A percentile compares a stretch with the other conserved stretches of the same genome.
These are phyloP conservation scores for Atta cephalotes DNA, from an alignment of 1,140 invertebrate species.

Conservation along the genomic window DNA sequence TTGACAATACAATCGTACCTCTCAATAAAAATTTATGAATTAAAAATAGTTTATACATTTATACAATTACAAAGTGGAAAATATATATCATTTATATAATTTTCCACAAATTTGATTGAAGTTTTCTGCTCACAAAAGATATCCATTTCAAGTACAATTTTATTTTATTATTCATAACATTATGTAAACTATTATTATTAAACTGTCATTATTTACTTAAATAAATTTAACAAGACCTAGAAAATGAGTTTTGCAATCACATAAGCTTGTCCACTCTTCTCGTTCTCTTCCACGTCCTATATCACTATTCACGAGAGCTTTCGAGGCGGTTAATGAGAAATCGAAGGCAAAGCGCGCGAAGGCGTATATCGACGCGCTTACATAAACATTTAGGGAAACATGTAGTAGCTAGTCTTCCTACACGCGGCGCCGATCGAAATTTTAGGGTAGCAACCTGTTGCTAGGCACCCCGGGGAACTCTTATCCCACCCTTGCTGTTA, in stretches of 20 bases:
- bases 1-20: neutral
- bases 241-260: neutral
- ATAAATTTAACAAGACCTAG: neutral
- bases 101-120: neutral
- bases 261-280: neutral
- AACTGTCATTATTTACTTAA: neutral
- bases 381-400: constrained; percentile 27
- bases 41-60: neutral
- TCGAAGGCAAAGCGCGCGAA: neutral
- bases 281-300: neutral
- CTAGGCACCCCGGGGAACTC: constrained; percentile 83
- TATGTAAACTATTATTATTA: neutral
- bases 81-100: neutral
- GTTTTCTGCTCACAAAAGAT: neutral
- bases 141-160: neutral
- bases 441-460: constrained; percentile 85
- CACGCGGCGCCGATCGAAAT: constrained; percentile 69
- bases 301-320: neutral
- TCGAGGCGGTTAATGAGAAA: constrained; percentile 20
- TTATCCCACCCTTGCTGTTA: constrained; percentile 76
- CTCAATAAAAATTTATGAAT: constrained; percentile 11
- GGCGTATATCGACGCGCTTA: constrained; percentile 12
- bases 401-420: constrained; percentile 37
- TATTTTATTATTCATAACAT: neutral
- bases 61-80: neutral